Base-by-base conservation (phyloP, 1,140 invertebrate species). In the Latrodectus geometricus region DNA sequence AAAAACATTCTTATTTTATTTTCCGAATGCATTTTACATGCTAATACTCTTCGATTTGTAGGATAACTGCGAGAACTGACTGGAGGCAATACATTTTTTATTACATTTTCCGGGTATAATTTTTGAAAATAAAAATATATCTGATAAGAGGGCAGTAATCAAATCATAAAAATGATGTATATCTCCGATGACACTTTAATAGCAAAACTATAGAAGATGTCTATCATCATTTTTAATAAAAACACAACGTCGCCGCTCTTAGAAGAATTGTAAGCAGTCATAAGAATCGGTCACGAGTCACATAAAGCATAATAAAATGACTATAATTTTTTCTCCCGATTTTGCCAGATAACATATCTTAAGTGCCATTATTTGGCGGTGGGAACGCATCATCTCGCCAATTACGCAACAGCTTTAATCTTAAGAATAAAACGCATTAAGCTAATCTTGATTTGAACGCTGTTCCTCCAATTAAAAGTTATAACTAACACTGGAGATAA, bases 391-490 rank as follows among this genome's bases (percentile, higher is more conserved):
- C 35, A 35, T 61, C 17, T 61, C 54, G 54, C 54, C 17, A 61
- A 61, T 61, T 17, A 17, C 54, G 54, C 54, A 14, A 11, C 17
- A 17, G 54, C 54, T 11, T 61, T 61, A 35, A 35, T 35, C 35
- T 35, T 1, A 35, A 35, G 35, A 35, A 35, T 35, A 35, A 35
- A 35, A 35, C 35, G 35, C 35, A 35, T 35, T 35, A 35, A 35
- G 35, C 35, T 35, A 61, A 61, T 61, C 54, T 61, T 61, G 54
- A 61, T 61, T 17, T 17, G 35, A 14, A 17, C 54, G 54, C 54
- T 61, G 17, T 61, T 61, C 11, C 54, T 61, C 79, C 79, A 81
- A 81, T 81, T 81, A 81, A 81, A 81, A 81, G 79, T 52, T 56
- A 81, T 70, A 81, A 81, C 66, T 66, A 23, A 23, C 68, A 35